Percentiles rank a stretch among this genome's conserved stretches.
Conservation (phyloP, 92 coral and sea anemone genomes). For the Heliopora coerulea region DNA sequence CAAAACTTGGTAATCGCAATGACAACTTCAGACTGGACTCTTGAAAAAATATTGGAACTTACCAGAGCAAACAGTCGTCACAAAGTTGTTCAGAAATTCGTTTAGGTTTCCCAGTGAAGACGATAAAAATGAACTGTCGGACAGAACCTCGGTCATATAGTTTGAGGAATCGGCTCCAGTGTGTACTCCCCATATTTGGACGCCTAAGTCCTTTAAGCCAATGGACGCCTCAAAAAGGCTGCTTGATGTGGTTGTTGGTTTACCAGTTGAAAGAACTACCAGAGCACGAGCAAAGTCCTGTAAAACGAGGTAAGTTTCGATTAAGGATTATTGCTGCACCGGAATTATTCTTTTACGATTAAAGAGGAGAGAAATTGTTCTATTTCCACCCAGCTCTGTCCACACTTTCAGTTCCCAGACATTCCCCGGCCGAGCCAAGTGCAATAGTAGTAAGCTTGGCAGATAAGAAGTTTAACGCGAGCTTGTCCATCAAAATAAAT, state of each 20-base stretch:
- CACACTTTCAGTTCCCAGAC: too few species aligned
- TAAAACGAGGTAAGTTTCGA: neutral
- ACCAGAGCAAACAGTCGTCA: slow-evolving; percentile 24
- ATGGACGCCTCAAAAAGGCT: slow-evolving; percentile 2
- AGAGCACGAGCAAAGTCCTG: slow-evolving; percentile 17
- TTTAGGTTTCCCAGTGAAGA: slow-evolving; percentile 5
- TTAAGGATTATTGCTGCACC: too few species aligned
- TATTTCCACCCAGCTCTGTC: too few species aligned
- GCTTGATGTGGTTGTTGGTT: neutral
- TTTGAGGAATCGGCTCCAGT: slow-evolving; percentile 13
- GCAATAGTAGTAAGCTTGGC: too few species aligned
- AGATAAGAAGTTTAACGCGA: too few species aligned
- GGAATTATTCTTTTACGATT: too few species aligned
- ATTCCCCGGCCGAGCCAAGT: too few species aligned
- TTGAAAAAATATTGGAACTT: slow-evolving; percentile 2
- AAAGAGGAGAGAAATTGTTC: too few species aligned
- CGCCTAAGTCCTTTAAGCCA: slow-evolving; percentile 10
- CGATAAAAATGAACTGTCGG: neutral
- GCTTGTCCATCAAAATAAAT: too few species aligned
- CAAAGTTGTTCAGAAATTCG: slow-evolving; percentile 14
- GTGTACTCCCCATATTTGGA: slow-evolving; percentile 31
- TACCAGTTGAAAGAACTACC: slow-evolving; percentile 33
- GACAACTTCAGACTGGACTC: too few species aligned
- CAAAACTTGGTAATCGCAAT: too few species aligned
- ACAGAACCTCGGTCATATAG: slow-evolving; percentile 14